Evolutionary conservation across 2,888 invertebrate species (phyloP), one percentile per base, ranked within the genome.

Genomic region (Embidobia sp.): DNA sequence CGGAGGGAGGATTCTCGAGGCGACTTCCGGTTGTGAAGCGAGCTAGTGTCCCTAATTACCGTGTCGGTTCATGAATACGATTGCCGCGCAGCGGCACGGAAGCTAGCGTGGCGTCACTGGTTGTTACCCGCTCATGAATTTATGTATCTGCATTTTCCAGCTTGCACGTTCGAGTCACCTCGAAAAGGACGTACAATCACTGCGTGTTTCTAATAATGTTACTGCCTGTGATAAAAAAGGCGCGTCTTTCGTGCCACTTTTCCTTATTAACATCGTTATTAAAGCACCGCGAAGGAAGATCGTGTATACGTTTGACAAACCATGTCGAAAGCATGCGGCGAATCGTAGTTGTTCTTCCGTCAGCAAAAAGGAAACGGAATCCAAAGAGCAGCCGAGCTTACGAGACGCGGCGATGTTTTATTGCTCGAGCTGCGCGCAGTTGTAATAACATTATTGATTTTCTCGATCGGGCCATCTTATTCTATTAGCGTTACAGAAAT

Each of bases 51-150:
- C 89, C 87, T 89, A 88, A 89, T 89, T 89, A 88, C 88, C 88
- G 89, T 88, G 89, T 88, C 88, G 89, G 88, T 88, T 89, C 89
- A 88, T 89, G 89, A 89, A 89, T 89, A 89, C 88, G 87, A 88
- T 88, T 87, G 88, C 89, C 80, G 83, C 80, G 70, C 75, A 73
- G 82, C 85, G 83, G 87, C 88, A 88, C 88, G 89, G 89, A 89
- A 88, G 87, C 86, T 88, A 87, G 87, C 88, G 86, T 89, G 89
- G 88, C 89, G 88, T 88, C 89, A 88, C 88, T 88, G 86, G 84
- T 86, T 86, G 87, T 88, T 88, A 87, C 86, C 78, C 82, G 87
- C 88, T 88, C 88, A 88, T 88, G 89, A 88, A 88, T 88, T 89
- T 89, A 89, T 89, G 88, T 85, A 89, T 88, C 88, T 89, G 86